Base-by-base conservation (phyloP, 2,888 invertebrate species). In the Empis livida region DNA sequence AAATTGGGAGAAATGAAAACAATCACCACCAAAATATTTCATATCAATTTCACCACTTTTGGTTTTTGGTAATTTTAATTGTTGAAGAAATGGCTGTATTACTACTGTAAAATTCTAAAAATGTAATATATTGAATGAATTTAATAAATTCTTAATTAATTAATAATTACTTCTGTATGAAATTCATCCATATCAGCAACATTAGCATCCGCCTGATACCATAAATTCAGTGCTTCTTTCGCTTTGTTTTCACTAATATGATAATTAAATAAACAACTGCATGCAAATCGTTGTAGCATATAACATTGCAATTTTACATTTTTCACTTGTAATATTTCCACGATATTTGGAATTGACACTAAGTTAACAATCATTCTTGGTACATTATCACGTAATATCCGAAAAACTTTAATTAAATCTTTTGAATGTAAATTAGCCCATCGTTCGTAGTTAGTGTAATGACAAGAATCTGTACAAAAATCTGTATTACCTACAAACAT, bases 1-100 rank as follows among this genome's bases (percentile, higher is more conserved):
- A 51, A 73, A 74, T 56, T 80, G 79, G 56, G 75, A 77, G 11
- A 76, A 68, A 57, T 80, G 80, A 54, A 80, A 79, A 57, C 79
- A 79, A 59, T 80, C 80, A 20, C 62, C 61, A 1, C 77, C 72
- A 45, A 79, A 60, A 56, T 68, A 73, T 6, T 71, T 64, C 51
- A 68, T 65, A 60, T 79, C 78, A 0, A 64, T 59, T 1, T 55
- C 52, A 4, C 73, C 75, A 48, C 68, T 58, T 6, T 59, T 47
- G 13, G 50, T 51, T 10, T 16, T 50, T 3, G 75, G 74, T 14
- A 73, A 53, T 0, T 52, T 53, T 2, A 57, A 16, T 37, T 62
- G 50, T 49, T 56, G 6, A 61, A 58, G 48, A 3, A 59, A 70
- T 1, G 75, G 72, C 57, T 78, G 76, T 15, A 66, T 59, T 8